phyloP scores from a whole-genome alignment of 2,888 invertebrate genomes.

The Clepsis dumicolana region DNA sequence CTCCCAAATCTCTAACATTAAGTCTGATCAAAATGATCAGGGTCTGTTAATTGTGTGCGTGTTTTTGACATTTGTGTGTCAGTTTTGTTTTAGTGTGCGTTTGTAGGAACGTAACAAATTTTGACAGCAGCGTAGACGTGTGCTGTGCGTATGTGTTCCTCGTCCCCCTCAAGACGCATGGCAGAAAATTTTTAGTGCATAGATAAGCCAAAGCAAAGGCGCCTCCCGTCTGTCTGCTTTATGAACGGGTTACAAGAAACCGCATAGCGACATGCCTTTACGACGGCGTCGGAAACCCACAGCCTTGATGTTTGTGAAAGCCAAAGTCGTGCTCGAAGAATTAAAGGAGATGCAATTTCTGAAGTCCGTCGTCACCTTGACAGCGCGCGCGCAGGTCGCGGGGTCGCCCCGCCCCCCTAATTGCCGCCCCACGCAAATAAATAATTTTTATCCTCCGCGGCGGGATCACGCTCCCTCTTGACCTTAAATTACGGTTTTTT shows the following conservation, averaged over 20 bases:
- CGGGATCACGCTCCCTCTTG: slow-evolving; percentile 79
- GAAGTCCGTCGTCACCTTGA: slow-evolving; percentile 66
- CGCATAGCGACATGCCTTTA: not conserved
- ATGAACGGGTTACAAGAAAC: not conserved
- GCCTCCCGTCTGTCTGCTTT: too few relatives aligned
- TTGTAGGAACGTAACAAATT: too few relatives aligned
- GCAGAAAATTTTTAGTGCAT: too few relatives aligned
- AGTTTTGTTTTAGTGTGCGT: too few relatives aligned
- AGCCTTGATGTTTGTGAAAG: slow-evolving; percentile 9
- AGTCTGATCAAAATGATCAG: too few relatives aligned
- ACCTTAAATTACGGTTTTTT: slow-evolving; percentile 80
- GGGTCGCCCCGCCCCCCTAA: slow-evolving; percentile 85
- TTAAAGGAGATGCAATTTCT: slow-evolving; percentile 62
- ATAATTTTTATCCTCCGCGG: slow-evolving; percentile 81
- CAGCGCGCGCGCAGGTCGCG: slow-evolving; percentile 60
- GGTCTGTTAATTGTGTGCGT: too few relatives aligned
- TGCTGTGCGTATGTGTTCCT: too few relatives aligned
- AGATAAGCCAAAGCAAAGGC: too few relatives aligned
- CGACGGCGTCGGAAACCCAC: not conserved
- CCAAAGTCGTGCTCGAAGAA: slow-evolving; percentile 31
- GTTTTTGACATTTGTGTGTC: too few relatives aligned
- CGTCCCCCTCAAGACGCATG: too few relatives aligned
- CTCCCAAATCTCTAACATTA: too few relatives aligned
- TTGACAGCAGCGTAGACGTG: too few relatives aligned
- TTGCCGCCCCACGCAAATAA: slow-evolving; percentile 85